These are phyloP conservation scores for Stegana nigrithorax DNA, from an alignment of 2,888 invertebrate genomes.

Conservation along the genomic window DNA sequence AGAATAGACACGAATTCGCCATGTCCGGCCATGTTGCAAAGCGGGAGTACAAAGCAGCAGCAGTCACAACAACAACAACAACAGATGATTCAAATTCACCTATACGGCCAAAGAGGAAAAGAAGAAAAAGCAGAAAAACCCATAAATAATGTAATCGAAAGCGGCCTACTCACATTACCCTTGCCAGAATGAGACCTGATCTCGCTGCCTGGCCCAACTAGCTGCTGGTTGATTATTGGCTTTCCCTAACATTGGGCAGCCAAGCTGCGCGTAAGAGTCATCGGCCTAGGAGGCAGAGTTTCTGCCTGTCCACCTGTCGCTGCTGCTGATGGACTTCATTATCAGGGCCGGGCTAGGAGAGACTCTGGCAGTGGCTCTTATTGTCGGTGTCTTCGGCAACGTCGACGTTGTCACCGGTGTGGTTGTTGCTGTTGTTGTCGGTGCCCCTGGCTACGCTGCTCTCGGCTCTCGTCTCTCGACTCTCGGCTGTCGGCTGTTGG, in stretches of 20 bases:
- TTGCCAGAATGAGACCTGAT: not conserved
- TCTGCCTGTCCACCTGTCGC: not conserved
- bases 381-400: not conserved
- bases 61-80: not conserved
- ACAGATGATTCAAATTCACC: too few relatives aligned
- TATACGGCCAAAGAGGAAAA: too few relatives aligned
- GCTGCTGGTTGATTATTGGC: too few relatives aligned
- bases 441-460: not conserved
- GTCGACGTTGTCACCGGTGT: not conserved
- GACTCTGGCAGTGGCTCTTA: not conserved
- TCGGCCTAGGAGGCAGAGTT: not conserved
- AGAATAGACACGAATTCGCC: too few relatives aligned
- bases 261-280: not conserved
- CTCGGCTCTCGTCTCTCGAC: not conserved
- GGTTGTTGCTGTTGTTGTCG: slow-evolving; percentile 6
- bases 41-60: not conserved
- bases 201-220: too few relatives aligned
- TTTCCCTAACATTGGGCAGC: too few relatives aligned
- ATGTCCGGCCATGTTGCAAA: too few relatives aligned
- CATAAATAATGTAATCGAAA: slow-evolving; percentile 15
- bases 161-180: not conserved
- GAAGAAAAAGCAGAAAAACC: too few relatives aligned
- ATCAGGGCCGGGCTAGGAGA: not conserved
- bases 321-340: not conserved
- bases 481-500: too few relatives aligned